These are phyloP conservation scores for Phthorimaea operculella DNA, from an alignment of 1,140 invertebrate genomes.

Conservation along the genomic window DNA sequence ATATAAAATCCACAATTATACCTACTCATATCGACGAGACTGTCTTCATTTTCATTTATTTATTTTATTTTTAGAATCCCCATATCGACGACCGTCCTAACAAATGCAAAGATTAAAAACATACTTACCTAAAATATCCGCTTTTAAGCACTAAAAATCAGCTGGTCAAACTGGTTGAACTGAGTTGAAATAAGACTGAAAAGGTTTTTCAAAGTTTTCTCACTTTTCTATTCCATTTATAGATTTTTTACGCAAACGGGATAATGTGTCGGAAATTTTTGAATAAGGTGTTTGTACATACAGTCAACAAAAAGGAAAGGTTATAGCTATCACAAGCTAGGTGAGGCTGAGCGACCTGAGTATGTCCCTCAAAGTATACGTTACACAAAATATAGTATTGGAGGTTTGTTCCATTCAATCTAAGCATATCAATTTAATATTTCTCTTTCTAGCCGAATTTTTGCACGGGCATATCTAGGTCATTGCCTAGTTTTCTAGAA, in stretches of 20 bases:
- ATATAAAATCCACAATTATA: neutral
- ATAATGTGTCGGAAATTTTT: constrained; percentile 11
- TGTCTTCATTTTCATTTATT: neutral
- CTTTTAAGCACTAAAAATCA: constrained; percentile 12
- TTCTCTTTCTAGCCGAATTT: neutral
- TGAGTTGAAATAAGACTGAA: constrained; percentile 52
- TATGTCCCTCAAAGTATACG: constrained; percentile 28
- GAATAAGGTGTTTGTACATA: constrained; percentile 2
- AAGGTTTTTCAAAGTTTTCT: constrained; percentile 42
- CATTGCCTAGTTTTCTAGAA: neutral
- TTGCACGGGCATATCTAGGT: neutral
- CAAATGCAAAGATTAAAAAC: constrained; percentile 5
- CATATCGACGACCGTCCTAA: constrained; percentile 32
- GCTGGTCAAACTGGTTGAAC: constrained; percentile 28
- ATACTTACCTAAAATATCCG: neutral
- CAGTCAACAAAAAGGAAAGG: constrained; percentile 15
- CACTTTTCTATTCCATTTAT: constrained; percentile 45
- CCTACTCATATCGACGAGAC: neutral
- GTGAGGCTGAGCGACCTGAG: constrained; percentile 18
- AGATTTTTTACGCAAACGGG: constrained; percentile 22
- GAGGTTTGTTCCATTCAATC: neutral
- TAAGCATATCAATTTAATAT: constrained; percentile 14
- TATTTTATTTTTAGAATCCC: constrained; percentile 8
- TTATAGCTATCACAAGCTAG: constrained; percentile 13
- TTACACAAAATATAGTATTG: constrained; percentile 19